Evolutionary conservation across 2,797 vertebrate genomes (phyloP), one percentile per base, ranked within the genome.

Genomic region (Synanceia verrucosa): DNA sequence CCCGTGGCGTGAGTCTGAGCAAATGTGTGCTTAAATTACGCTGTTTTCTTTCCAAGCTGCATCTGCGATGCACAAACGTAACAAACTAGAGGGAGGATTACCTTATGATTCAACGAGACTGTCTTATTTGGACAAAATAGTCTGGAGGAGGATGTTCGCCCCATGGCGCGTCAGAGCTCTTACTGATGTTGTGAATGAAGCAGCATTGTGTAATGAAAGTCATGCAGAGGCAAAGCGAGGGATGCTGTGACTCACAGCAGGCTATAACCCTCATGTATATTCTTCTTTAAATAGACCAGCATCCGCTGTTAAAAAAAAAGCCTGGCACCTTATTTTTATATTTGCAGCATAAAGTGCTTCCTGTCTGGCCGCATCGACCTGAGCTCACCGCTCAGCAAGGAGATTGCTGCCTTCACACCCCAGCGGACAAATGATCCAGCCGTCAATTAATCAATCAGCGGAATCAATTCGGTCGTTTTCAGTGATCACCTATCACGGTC

Each of bases 161-260:
- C 23, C 24, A n/a, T 65, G 70, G 64, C 43, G 68, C 68, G 73
- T 74, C 67, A 48, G 60, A 59, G 73, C 48, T n/a, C 56, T 51
- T 29, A 33, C 69, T 37, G 72, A 64, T 79, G 65, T 82, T 90
- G 57, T 87, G 84, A 87, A 85, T 81, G 89, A 61, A 84, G 82
- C 83, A 24, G 85, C 59, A 68, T 91, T 89, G 89, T 90, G 75
- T 89, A 88, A 91, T 83, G 66, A 85, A 91, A 87, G 89, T 86
- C 86, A 88, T 58, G 65, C 72, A 78, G 76, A 76, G 79, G 76
- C 68, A 63, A 52, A 66, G 68, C 75, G 46, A 48, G 59, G 65
- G 47, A 41, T 39, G 60, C 68, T 44, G 55, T 70, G 76, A 84
- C 68, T 81, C 78, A 57, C 53, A 13, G 41, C n/a, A 18, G 47